phyloP scores from a whole-genome alignment of 1,140 invertebrate genomes.

The Musca vetustissima region DNA sequence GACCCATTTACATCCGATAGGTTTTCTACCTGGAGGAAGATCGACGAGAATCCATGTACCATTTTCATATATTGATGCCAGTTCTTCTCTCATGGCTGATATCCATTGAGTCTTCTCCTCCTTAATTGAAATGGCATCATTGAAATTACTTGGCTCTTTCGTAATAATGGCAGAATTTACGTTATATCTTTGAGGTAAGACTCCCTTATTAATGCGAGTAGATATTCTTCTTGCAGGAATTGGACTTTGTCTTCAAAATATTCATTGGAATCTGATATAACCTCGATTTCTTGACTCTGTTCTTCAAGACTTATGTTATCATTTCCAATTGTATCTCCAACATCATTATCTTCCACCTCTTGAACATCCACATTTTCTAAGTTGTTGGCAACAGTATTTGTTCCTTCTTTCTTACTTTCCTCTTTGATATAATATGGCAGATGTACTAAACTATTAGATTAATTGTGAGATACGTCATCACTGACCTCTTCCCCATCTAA shows the following conservation, averaged over 20 bases:
- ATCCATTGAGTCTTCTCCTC: conserved; percentile 25
- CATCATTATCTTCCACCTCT: too few relatives aligned
- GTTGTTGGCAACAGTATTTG: too few relatives aligned
- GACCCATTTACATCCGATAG: conserved; percentile 31
- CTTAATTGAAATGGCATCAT: conserved; percentile 24
- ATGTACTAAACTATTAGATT: too few relatives aligned
- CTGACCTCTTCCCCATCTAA: too few relatives aligned
- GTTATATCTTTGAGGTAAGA: too few relatives aligned
- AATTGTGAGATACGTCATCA: too few relatives aligned
- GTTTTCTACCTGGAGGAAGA: conserved; percentile 21
- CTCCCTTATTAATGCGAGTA: not conserved
- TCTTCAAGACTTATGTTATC: too few relatives aligned
- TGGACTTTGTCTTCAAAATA: not conserved
- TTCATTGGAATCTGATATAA: not conserved
- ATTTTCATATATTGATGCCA: conserved; percentile 26
- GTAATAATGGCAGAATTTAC: not conserved
- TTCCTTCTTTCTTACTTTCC: too few relatives aligned
- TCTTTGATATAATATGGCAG: too few relatives aligned
- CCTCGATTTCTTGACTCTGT: not conserved
- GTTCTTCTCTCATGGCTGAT: conserved; percentile 31
- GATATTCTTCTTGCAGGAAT: not conserved
- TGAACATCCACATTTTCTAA: too few relatives aligned
- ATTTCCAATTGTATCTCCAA: too few relatives aligned
- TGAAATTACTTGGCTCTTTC: not conserved
- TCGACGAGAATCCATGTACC: conserved; percentile 29